phyloP scores from a whole-genome alignment of 2,113 vertebrate species.

The Pseudopodoces humilis region DNA sequence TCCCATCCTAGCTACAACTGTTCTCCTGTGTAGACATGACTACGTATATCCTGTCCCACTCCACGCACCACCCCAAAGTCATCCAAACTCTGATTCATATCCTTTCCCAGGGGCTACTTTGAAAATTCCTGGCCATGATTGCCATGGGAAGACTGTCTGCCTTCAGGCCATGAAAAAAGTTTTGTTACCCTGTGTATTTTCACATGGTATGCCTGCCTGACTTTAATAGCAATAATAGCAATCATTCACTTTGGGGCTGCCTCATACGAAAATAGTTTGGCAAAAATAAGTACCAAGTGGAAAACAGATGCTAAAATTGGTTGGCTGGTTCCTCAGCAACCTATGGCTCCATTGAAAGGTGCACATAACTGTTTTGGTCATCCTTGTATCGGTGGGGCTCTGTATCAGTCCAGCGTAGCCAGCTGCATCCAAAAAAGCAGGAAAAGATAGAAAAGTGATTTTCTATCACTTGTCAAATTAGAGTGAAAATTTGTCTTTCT shows the following conservation, averaged over 20 bases:
- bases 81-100: constrained; percentile 38
- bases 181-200: not conserved
- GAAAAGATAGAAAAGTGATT: not conserved
- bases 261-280: constrained; percentile 28
- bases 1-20: not conserved
- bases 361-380: fast-evolving
- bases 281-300: not conserved
- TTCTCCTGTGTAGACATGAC: not conserved
- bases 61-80: not conserved
- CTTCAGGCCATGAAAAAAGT: not conserved
- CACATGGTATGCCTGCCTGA: not conserved
- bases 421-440: not conserved
- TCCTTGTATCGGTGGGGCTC: not conserved
- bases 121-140: constrained; percentile 12
- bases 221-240: not conserved
- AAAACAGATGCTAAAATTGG: constrained; percentile 1
- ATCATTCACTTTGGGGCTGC: not conserved
- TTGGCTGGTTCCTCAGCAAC: not conserved
- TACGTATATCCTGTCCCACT: not conserved
- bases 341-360: not conserved
- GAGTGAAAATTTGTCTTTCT: not conserved
- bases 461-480: not conserved
- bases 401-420: not conserved
- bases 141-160: not conserved
- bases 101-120: not conserved